Conservation (phyloP, 1,140 invertebrate genomes). For the Hesperophylax magnus region DNA sequence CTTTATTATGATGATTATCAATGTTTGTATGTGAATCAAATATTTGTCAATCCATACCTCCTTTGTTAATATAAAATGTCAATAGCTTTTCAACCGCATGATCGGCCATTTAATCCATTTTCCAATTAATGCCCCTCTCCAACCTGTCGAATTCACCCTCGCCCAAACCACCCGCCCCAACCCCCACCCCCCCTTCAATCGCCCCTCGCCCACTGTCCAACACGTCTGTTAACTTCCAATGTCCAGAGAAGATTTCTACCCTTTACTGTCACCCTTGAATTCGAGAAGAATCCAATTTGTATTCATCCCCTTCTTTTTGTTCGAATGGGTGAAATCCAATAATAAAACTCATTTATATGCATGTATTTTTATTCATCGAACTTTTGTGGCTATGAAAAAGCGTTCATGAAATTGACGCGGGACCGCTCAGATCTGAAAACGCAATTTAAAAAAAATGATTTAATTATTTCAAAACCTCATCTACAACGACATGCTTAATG, state of each 20-base stretch:
- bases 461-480: too few species aligned
- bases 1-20: neutral
- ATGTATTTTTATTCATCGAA: neutral
- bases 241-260: constrained; percentile 26
- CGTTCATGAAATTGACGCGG: too few species aligned
- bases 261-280: constrained; percentile 22
- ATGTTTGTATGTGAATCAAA: neutral
- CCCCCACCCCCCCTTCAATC: neutral
- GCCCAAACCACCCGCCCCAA: neutral
- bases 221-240: constrained; percentile 29
- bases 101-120: constrained; percentile 34
- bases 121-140: constrained; percentile 34
- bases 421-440: too few species aligned
- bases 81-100: constrained; percentile 14
- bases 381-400: neutral
- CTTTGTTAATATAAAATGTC: constrained; percentile 13
- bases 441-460: too few species aligned
- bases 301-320: constrained; percentile 32
- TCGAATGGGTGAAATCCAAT: constrained; percentile 14
- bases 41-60: neutral
- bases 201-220: constrained; percentile 8
- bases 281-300: constrained; percentile 13
- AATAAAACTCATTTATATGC: constrained; percentile 30
- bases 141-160: constrained; percentile 24
- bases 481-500: too few species aligned